Evolutionary conservation across 2,888 invertebrate species (phyloP), one percentile per base, ranked within the genome.

Genomic region (Andrena praecox): DNA sequence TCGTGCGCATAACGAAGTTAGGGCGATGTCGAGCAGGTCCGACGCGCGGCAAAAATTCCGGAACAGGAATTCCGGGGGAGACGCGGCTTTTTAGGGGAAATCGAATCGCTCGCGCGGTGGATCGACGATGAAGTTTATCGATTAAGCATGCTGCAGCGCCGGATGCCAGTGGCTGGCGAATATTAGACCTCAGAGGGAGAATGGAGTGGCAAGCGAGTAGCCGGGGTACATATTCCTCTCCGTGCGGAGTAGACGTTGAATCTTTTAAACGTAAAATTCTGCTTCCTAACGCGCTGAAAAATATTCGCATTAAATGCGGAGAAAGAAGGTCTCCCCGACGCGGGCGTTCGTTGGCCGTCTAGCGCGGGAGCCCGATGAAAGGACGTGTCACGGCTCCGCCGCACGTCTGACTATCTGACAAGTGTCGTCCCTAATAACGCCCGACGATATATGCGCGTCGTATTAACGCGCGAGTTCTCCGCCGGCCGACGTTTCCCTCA

Each of bases 381-480:
- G 59, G 27, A 52, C 48, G 8, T 50, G 71, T 31, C 63, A 31
- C 24, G 33, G 29, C 3, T 31, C n/a, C 48, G 59, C 20, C 27
- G 33, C 59, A 31, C 70, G 52, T 81, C 33, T n/a, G 35, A 67
- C 35, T 27, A 35, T 70, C 16, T 75, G 81, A 82, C 66, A 64
- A 82, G 62, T 70, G 70, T 81, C 75, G 24, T n/a, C 42, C 69
- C 42, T 80, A 81, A 81, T 80, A 70, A 66, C 74, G 52, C 10
- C 16, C 24, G 31, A 10, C 70, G 54, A 50, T 52, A 52, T 70
- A 52, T 33, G 50, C 42, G 68, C 67, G 24, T 76, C 64, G 48
- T 52, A 70, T 81, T 79, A 80, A 62, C 64, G 42, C n/a, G 50
- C 67, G 42, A 68, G 29, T 73, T 33, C 68, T 63, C 52, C 20